Evolutionary conservation across 2,113 vertebrate genomes (phyloP).

Genomic region (Sigmodon hispidus): DNA sequence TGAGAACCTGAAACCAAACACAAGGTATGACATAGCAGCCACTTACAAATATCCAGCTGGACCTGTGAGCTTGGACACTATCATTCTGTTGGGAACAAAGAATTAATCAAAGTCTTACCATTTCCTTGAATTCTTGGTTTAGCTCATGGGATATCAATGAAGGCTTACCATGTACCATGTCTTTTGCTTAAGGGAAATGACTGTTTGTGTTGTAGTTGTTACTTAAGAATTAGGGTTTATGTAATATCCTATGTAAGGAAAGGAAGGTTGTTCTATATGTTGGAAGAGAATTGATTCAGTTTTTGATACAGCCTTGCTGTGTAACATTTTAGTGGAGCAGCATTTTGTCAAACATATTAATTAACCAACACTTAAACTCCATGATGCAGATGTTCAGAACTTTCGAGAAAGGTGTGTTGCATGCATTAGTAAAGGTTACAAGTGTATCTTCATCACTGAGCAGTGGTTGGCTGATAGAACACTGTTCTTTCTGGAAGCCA

Average conservation of each 20-base stretch:
- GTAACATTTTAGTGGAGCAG: not conserved
- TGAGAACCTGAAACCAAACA: conserved; percentile 98
- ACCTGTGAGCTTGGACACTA: not conserved
- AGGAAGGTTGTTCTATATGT: not conserved
- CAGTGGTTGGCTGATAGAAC: not conserved
- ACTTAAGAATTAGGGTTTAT: not conserved
- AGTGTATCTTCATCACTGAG: not conserved
- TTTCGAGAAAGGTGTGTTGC: not conserved
- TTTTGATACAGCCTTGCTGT: not conserved
- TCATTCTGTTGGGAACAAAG: not conserved
- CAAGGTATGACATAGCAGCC: conserved; percentile 87
- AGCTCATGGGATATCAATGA: not conserved
- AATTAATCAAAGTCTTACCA: not conserved
- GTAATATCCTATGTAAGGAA: not conserved
- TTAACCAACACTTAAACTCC: not conserved
- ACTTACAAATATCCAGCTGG: not conserved
- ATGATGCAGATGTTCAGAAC: not conserved
- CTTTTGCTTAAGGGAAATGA: not conserved
- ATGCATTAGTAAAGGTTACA: not conserved
- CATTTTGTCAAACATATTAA: not conserved
- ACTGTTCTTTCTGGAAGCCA: not conserved
- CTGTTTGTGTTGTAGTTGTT: not conserved
- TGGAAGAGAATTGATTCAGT: not conserved
- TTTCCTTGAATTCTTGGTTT: not conserved
- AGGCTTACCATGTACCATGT: not conserved